These are phyloP conservation scores for Mythimna loreyi DNA, from an alignment of 2,888 invertebrate genomes.

Conservation along the genomic window DNA sequence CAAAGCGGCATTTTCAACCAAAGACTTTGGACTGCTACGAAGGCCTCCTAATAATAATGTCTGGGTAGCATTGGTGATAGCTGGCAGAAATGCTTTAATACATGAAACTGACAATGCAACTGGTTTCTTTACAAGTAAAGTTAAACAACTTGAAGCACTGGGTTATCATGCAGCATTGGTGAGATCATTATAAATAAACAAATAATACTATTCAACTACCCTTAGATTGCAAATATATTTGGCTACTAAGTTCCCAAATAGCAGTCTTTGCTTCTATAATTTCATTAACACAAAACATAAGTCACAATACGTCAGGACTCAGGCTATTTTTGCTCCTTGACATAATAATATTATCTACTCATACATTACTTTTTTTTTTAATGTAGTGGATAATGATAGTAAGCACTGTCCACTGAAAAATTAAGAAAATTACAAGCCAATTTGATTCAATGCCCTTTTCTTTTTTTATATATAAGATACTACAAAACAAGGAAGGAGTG, in stretches of 20 bases:
- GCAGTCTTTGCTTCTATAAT: neutral
- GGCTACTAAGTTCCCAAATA: neutral
- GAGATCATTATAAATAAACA: constrained; percentile 62
- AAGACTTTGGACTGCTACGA: constrained; percentile 85
- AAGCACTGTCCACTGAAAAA: neutral
- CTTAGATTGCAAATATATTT: neutral
- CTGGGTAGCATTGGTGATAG: constrained; percentile 91
- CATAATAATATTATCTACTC: neutral
- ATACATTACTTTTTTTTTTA: neutral
- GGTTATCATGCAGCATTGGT: constrained; percentile 91
- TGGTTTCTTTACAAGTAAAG: constrained; percentile 91
- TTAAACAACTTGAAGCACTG: constrained; percentile 91
- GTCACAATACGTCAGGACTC: too few species aligned
- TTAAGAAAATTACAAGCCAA: neutral
- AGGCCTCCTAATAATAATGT: constrained; percentile 78
- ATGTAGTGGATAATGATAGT: too few species aligned
- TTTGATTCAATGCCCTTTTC: neutral
- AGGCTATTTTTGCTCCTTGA: neutral
- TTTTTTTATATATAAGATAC: too few species aligned
- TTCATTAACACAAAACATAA: neutral
- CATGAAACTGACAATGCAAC: constrained; percentile 86
- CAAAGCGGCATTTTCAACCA: constrained; percentile 83
- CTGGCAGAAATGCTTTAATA: constrained; percentile 92
- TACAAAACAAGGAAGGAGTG: too few species aligned
- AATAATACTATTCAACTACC: neutral